Conservation (phyloP, 1,140 invertebrate species). For the Camponotus vicinus region DNA sequence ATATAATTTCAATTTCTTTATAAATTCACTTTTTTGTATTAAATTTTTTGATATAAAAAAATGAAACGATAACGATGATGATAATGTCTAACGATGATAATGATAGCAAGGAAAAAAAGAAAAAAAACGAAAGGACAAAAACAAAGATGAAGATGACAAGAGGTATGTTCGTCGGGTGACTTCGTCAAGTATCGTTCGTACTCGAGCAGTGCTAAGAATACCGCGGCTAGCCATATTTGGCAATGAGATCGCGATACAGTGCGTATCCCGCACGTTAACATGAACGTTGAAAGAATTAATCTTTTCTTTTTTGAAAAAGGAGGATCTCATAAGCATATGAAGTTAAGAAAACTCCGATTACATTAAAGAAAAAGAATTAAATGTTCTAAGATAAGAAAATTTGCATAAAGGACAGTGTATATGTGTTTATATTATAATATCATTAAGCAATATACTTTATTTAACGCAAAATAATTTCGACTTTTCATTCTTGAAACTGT, state of each 20-base stretch:
- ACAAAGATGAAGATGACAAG: slow-evolving; percentile 50
- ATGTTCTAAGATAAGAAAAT: not conserved
- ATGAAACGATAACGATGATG: too few relatives aligned
- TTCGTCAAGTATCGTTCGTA: slow-evolving; percentile 71
- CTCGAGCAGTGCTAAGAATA: slow-evolving; percentile 76
- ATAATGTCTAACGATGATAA: not conserved
- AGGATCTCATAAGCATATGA: not conserved
- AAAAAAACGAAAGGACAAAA: not conserved
- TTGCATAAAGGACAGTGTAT: not conserved
- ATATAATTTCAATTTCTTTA: not conserved
- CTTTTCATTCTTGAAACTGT: not conserved
- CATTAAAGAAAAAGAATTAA: not conserved
- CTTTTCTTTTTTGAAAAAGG: slow-evolving; percentile 19
- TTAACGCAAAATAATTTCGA: not conserved
- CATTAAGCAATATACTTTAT: not conserved
- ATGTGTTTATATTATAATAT: not conserved
- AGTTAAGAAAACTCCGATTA: not conserved
- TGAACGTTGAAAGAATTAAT: slow-evolving; percentile 52
- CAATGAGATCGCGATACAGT: slow-evolving; percentile 73
- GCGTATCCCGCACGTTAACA: slow-evolving; percentile 50
- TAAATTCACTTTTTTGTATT: not conserved
- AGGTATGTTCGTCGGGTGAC: slow-evolving; percentile 64
- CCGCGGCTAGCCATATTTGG: slow-evolving; percentile 75
- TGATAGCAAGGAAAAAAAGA: not conserved
- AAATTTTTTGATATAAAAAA: not conserved